Evolutionary conservation across 2,888 invertebrate genomes (phyloP), one percentile per base, ranked within the genome.

Genomic region (Panzeria rudis): DNA sequence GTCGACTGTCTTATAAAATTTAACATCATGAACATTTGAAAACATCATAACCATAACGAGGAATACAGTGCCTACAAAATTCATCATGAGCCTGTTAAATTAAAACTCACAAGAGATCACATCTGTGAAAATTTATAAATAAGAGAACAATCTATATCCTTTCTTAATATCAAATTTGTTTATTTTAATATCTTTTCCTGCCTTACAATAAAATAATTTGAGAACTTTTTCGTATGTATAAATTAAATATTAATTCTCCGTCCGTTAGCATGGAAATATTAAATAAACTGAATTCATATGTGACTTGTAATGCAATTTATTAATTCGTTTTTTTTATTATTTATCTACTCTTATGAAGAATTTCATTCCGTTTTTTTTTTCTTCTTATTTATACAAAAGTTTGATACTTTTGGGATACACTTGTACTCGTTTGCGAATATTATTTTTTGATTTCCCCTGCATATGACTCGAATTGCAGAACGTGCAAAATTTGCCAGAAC

Each of bases 291-390:
- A 61, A 81, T 75, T 75, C 81, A 44, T 29, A 61, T 68, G 75
- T 61, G 81, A 44, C 73, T 75, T 69, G 61, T 44, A 68, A 54
- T 68, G 17, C 56, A 62, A 62, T 69, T 75, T 76, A 69, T 75
- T 69, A 62, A 81, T 81, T 81, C 11, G 0, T 38, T 13, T 38
- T 11, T 38, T 38, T 38, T 1, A 62, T 75, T 76, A 82, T 68
- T 73, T 66, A 52, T 76, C 29, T 13, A 17, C 17, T 50, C 20
- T 50, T 15, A 47, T 68, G 35, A 44, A 25, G 17, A 38, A 47
- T 20, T 50, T 61, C 29, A 17, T 35, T 25, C 25, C 17, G 4
- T 20, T 47, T 77, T 29, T 47, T 32, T 11, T 56, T 62, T 8
- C 11, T 71, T 64, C 64, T 29, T 38, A 50, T 73, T 80, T 73